Base-by-base conservation (phyloP, 2,888 invertebrate species). In the Candidula unifasciata region DNA sequence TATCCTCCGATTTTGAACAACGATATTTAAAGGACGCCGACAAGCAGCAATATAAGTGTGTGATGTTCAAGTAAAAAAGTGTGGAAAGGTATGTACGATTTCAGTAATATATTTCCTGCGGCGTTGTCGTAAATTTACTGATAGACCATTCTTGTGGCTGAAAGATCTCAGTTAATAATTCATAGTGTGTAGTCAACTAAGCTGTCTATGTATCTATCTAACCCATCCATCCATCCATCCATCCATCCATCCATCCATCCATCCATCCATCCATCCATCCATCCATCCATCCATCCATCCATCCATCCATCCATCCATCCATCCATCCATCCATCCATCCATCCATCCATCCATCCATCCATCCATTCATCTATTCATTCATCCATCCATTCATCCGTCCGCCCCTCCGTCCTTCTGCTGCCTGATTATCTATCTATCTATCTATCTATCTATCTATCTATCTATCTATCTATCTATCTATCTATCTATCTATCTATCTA, bases 331-430 rank as follows among this genome's bases (percentile, higher is more conserved):
- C 60, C 60, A 60, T 1, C 60, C 60, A 60, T 16, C 60, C 60
- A 60, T 60, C 60, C 60, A 60, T 60, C 60, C 60, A 60, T 60
- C 60, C 60, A 60, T 16, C 60, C 60, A 60, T 60, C 60, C 60
- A 60, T 60, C 60, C 60, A 60, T 16, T 18, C 60, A 60, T 16
- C 60, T 18, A 60, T 60, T 18, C 60, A 60, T 60, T 18, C 60
- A 60, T 60, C 60, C 60, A 60, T 60, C 60, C 60, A 60, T 60
- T 18, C 60, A 60, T 16, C 60, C 60, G 18, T 60, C 60, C 60
- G 18, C 18, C 60, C 60, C 5, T 60, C 60, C 60, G 18, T 16
- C 60, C 44, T n/a, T n/a, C n/a, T n/a, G n/a, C 54, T 13, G 10
- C 54, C 54, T n/a, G n/a, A n/a, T n/a, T n/a, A 60, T 16, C 60